Conservation (phyloP, 2,888 invertebrate genomes). For the Sylvicola fuscatus region DNA sequence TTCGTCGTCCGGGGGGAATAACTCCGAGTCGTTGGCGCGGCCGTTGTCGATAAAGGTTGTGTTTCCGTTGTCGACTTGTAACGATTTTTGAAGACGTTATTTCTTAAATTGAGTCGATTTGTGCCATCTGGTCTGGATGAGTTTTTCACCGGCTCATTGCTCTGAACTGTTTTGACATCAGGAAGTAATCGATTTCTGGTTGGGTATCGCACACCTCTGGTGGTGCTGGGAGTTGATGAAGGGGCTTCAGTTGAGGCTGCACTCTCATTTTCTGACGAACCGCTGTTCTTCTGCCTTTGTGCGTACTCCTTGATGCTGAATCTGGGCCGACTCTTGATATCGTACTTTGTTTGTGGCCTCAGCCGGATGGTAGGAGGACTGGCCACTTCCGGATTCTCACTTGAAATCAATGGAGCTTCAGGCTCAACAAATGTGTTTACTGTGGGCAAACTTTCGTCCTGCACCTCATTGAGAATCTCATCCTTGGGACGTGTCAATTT, state of each 20-base stretch:
- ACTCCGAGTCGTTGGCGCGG: constrained; percentile 6
- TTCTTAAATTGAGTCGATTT: background rate
- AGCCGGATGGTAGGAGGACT: constrained; percentile 11
- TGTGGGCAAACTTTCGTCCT: too few species aligned
- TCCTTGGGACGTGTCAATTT: too few species aligned
- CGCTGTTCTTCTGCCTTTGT: constrained; percentile 29
- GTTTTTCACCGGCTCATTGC: background rate
- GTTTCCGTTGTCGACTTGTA: constrained; percentile 13
- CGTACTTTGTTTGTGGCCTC: constrained; percentile 23
- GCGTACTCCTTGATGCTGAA: constrained; percentile 62
- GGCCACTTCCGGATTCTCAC: too few species aligned
- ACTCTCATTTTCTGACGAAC: constrained; percentile 18
- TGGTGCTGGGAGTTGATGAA: constrained; percentile 5
- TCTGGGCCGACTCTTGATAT: constrained; percentile 38
- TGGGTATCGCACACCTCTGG: constrained; percentile 7
- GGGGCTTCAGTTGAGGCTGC: constrained; percentile 18
- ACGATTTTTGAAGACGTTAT: constrained; percentile 1
- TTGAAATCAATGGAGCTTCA: too few species aligned
- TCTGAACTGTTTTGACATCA: constrained; percentile 3
- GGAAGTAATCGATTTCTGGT: constrained; percentile 8
- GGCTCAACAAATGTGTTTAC: too few species aligned
- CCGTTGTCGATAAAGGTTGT: constrained; percentile 4
- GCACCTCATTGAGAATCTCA: constrained; percentile 1
- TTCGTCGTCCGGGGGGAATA: constrained; percentile 5
- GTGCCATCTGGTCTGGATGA: background rate